These are phyloP conservation scores for Disparrhopalites patrizii DNA, from an alignment of 2,888 invertebrate genomes.

Conservation along the genomic window DNA sequence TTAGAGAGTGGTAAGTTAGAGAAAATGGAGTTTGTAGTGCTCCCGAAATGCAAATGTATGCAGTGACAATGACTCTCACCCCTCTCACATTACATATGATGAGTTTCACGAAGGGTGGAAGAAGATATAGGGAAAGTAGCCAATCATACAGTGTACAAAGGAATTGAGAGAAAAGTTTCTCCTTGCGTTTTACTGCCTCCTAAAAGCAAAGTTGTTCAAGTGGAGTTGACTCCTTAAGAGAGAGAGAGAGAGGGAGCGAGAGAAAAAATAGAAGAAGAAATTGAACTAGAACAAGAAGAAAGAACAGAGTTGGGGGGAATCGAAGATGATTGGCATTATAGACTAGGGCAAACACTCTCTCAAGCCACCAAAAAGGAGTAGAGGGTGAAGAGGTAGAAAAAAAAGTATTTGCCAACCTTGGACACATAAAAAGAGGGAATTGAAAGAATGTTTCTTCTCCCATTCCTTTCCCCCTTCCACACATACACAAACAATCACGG, in stretches of 20 bases:
- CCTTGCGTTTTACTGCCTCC: conserved; percentile 13
- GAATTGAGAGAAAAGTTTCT: conserved; percentile 19
- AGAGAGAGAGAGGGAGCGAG: neutral
- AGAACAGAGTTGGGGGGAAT: neutral
- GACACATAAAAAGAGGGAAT: neutral
- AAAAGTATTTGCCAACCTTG: neutral
- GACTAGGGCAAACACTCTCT: neutral
- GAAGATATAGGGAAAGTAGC: neutral
- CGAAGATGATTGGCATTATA: conserved; percentile 9
- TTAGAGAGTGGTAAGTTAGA: too few species aligned
- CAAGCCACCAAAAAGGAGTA: neutral
- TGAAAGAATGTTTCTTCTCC: conserved; percentile 13
- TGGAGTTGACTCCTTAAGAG: conserved; percentile 19
- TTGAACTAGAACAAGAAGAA: neutral
- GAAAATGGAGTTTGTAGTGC: neutral
- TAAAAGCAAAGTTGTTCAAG: conserved; percentile 31
- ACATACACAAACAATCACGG: too few species aligned
- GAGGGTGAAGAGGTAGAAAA: too few species aligned
- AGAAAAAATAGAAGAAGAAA: neutral
- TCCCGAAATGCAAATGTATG: conserved; percentile 11
- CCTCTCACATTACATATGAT: conserved; percentile 1
- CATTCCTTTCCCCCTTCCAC: too few species aligned
- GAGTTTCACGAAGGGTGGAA: conserved; percentile 1
- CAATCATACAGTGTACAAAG: conserved; percentile 9
- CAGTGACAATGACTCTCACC: conserved; percentile 3